These are phyloP conservation scores for Eumeta japonica DNA, from an alignment of 1,140 invertebrate genomes.

Conservation along the genomic window DNA sequence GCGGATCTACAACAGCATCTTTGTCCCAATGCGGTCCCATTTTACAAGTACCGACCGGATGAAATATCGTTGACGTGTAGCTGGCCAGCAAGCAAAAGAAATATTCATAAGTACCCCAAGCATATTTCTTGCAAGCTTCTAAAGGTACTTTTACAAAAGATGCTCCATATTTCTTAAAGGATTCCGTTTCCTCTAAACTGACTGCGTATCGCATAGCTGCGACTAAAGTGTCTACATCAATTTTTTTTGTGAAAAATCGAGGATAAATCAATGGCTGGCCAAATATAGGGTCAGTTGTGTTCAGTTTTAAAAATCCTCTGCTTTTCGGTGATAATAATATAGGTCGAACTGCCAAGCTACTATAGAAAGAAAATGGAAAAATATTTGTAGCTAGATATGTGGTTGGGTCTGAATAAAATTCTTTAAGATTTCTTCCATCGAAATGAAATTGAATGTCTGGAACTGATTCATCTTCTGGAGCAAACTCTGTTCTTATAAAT, in stretches of 20 bases:
- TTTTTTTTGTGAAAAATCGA: conserved; percentile 67
- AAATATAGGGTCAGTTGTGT: conserved; percentile 63
- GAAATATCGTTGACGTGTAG: conserved; percentile 70
- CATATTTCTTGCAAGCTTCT: conserved; percentile 61
- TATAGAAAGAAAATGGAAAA: conserved; percentile 49
- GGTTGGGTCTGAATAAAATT: conserved; percentile 25
- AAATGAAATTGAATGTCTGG: conserved; percentile 64
- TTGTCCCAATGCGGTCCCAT: conserved; percentile 71
- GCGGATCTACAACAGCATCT: conserved; percentile 66
- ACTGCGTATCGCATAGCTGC: conserved; percentile 58
- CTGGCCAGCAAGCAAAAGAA: conserved; percentile 67
- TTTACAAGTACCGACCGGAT: conserved; percentile 76
- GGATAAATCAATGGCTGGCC: conserved; percentile 76
- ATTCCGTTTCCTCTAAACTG: conserved; percentile 55
- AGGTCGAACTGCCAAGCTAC: conserved; percentile 47
- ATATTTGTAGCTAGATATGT: conserved; percentile 25
- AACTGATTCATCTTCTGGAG: conserved; percentile 37
- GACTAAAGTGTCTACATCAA: conserved; percentile 63
- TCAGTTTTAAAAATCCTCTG: conserved; percentile 65
- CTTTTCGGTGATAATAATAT: conserved; percentile 69
- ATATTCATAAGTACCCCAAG: conserved; percentile 67
- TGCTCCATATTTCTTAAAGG: conserved; percentile 60
- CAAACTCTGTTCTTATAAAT: conserved; percentile 58
- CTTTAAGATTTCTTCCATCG: conserved; percentile 20
- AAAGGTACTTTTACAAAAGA: conserved; percentile 59